A percentile compares a stretch with the other conserved stretches of the same genome.
These are phyloP conservation scores for Drosophila truncata DNA, from an alignment of 1,140 invertebrate genomes.

Conservation along the genomic window DNA sequence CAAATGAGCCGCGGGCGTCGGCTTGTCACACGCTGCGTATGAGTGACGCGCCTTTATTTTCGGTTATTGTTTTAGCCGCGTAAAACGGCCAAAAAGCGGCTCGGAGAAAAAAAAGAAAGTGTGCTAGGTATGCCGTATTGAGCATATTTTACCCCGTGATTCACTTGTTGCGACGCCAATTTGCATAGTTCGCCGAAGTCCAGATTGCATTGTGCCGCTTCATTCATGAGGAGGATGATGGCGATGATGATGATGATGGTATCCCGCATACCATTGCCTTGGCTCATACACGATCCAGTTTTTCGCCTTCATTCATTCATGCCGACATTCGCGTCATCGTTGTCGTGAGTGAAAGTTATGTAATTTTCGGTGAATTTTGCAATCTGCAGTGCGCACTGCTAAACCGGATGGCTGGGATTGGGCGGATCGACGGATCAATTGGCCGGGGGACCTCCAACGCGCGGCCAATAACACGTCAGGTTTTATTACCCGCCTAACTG, in stretches of 20 bases:
- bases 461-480: slow-evolving; percentile 35
- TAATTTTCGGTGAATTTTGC: slow-evolving; percentile 72
- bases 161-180: slow-evolving; percentile 66
- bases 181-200: slow-evolving; percentile 56
- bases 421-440: slow-evolving; percentile 47
- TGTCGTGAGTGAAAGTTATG: slow-evolving; percentile 78
- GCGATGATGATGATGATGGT: slow-evolving; percentile 17
- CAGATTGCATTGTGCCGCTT: slow-evolving; percentile 32
- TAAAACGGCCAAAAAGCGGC: slow-evolving; percentile 47
- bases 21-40: slow-evolving; percentile 79
- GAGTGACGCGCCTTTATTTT: slow-evolving; percentile 83
- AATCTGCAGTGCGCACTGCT: slow-evolving; percentile 63
- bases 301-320: slow-evolving; percentile 71
- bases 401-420: slow-evolving; percentile 69
- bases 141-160: slow-evolving; percentile 52
- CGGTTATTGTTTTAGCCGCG: slow-evolving; percentile 80
- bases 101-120: slow-evolving; percentile 71
- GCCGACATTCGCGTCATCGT: slow-evolving; percentile 46
- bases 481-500: slow-evolving; percentile 55
- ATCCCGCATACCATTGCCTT: slow-evolving; percentile 25
- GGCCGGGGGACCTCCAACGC: slow-evolving; percentile 28
- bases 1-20: slow-evolving; percentile 67
- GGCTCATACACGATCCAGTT: slow-evolving; percentile 65
- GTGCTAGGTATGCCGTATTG: slow-evolving; percentile 62
- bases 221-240: slow-evolving; percentile 60